Percentiles rank a stretch among this genome's conserved stretches.
phyloP scores from a whole-genome alignment of 2,888 invertebrate species.

The Cerceris rybyensis region DNA sequence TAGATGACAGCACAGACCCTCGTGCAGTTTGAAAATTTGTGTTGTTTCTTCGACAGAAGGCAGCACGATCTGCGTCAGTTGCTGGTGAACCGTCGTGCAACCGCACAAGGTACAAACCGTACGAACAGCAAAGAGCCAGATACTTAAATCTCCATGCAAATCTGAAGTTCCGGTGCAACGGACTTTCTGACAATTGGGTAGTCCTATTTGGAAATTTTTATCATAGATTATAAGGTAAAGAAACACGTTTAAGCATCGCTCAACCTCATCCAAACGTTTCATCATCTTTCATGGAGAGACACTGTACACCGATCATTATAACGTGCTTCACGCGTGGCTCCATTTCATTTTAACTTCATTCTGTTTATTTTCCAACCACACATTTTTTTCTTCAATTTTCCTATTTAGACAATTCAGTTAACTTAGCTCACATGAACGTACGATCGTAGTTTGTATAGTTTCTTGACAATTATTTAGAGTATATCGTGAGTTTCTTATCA shows the following conservation, averaged over 20 bases:
- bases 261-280: not conserved
- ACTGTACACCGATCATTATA: not conserved
- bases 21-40: not conserved
- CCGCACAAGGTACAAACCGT: not conserved
- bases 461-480: too few relatives aligned
- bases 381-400: too few relatives aligned
- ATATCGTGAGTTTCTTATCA: too few relatives aligned
- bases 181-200: not conserved
- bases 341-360: not conserved
- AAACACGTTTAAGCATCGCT: not conserved
- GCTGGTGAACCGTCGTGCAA: not conserved
- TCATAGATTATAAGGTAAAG: conserved; percentile 6
- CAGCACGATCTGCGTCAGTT: conserved; percentile 4
- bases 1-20: not conserved
- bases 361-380: not conserved
- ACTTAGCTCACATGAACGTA: too few relatives aligned
- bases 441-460: too few relatives aligned
- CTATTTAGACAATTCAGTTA: too few relatives aligned
- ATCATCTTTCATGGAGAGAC: not conserved
- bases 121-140: not conserved
- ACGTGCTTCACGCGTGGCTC: conserved; percentile 9
- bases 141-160: not conserved
- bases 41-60: not conserved
- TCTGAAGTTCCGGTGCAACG: conserved; percentile 9
- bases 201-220: not conserved